These are phyloP conservation scores for Aporrectodea caliginosa DNA, from an alignment of 1,140 invertebrate species.

Conservation along the genomic window DNA sequence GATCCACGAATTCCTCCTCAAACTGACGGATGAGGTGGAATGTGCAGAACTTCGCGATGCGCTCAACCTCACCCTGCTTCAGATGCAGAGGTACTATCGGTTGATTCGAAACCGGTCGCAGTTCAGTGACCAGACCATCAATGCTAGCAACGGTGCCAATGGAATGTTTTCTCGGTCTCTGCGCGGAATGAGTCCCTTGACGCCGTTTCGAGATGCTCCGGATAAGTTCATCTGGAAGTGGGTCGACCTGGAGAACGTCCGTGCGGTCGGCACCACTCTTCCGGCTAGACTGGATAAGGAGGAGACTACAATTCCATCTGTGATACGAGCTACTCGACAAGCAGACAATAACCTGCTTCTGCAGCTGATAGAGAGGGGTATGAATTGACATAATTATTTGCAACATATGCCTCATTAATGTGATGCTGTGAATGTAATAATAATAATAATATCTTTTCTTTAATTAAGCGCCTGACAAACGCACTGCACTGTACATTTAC, in stretches of 20 bases:
- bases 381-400: slow-evolving; percentile 7
- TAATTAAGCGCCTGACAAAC: too few relatives aligned
- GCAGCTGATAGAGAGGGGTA: slow-evolving; percentile 46
- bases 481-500: too few relatives aligned
- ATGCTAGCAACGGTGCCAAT: slow-evolving; percentile 42
- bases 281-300: slow-evolving; percentile 41
- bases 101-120: slow-evolving; percentile 41
- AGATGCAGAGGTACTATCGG: slow-evolving; percentile 55
- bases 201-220: slow-evolving; percentile 54
- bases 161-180: slow-evolving; percentile 43
- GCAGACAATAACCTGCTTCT: slow-evolving; percentile 45
- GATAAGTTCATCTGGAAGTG: slow-evolving; percentile 56
- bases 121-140: slow-evolving; percentile 18
- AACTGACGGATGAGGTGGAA: slow-evolving; percentile 53
- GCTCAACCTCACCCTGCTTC: slow-evolving; percentile 52
- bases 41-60: slow-evolving; percentile 54
- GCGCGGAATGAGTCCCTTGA: slow-evolving; percentile 54
- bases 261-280: slow-evolving; percentile 30
- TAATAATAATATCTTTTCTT: too few relatives aligned
- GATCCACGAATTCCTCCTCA: slow-evolving; percentile 55
- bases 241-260: slow-evolving; percentile 49
- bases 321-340: slow-evolving; percentile 48
- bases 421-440: too few relatives aligned
- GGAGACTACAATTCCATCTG: slow-evolving; percentile 45
- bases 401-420: neutral